Evolutionary conservation across 2,797 vertebrate species (phyloP), one percentile per base, ranked within the genome.

Genomic region (Brotula barbata): DNA sequence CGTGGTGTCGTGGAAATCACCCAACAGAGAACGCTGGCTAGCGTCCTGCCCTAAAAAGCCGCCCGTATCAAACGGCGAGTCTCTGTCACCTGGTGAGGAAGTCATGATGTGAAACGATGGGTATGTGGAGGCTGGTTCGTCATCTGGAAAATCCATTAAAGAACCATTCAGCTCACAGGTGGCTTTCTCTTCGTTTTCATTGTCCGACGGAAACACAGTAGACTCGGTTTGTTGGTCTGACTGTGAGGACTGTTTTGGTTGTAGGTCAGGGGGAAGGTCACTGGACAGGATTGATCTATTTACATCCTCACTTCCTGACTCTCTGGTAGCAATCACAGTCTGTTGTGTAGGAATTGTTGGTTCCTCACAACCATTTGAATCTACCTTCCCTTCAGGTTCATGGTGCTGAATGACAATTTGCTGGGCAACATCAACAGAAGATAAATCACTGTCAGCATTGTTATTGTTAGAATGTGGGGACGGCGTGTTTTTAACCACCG

Each of bases 1-100:
- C 41, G 37, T 65, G 51, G 66, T 25, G 47, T 64, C 57, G 10
- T 73, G 55, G 47, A 74, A 74, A 57, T 83, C 45, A 3, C 7
- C 48, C 8, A 74, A 56, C 31, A 84, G 87, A 33, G 88, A 89
- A 0, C 76, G 69, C 1, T 3, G 46, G 48, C 6, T 49, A 5
- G 8, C 13, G 19, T 62, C 72, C 0, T 33, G 66, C 11, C 2
- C 44, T 40, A 12, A 53, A 12, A 39, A 46, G 43, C 8, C 23
- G 12, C 9, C 17, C 11, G 36, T 45, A 36, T 49, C 69, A 31
- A 51, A 16, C 3, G 57, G 19, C 0, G 6, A 55, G 1, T 77
- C 44, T 2, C 7, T 58, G 20, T 47, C 25, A 1, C 51, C 58
- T 3, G 87, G 79, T 19, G 87, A 87, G 11, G 82, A 87, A 43